phyloP scores from a whole-genome alignment of 30 jellyfish, hydroid and myxozoan species.

The Aurelia sp. region DNA sequence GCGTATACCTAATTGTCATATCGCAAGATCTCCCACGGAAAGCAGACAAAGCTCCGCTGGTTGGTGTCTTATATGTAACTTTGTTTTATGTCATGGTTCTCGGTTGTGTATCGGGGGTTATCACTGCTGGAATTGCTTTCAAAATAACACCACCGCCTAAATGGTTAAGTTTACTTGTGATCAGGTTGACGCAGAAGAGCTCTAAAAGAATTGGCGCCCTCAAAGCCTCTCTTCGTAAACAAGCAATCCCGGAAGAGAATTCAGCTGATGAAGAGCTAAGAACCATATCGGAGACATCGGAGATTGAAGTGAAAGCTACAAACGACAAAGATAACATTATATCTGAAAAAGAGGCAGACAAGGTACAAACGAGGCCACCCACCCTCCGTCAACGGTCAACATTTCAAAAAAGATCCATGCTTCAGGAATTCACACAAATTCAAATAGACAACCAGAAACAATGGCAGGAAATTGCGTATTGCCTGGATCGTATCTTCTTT shows the following conservation, averaged over 20 bases:
- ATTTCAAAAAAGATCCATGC: not conserved
- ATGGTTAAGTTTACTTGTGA: slow-evolving; percentile 40
- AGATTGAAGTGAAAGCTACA: no score
- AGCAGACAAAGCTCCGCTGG: slow-evolving; percentile 64
- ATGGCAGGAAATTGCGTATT: slow-evolving; percentile 68
- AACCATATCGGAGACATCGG: not conserved
- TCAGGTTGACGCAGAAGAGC: slow-evolving; percentile 32
- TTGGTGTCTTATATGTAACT: slow-evolving; percentile 64
- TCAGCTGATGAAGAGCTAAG: slow-evolving; percentile 24
- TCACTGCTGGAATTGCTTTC: slow-evolving; percentile 64
- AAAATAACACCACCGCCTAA: slow-evolving; percentile 57
- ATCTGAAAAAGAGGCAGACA: no score
- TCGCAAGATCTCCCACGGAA: slow-evolving; percentile 73
- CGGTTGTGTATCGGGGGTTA: slow-evolving; percentile 52
- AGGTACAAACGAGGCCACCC: no score
- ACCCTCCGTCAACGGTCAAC: no score
- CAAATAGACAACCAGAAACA: slow-evolving; percentile 51
- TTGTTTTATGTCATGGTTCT: slow-evolving; percentile 67
- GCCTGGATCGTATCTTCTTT: slow-evolving; percentile 60
- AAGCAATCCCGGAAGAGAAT: not conserved
- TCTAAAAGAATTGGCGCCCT: slow-evolving; percentile 44
- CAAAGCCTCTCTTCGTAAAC: slow-evolving; percentile 25
- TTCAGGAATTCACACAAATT: slow-evolving; percentile 35
- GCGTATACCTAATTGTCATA: slow-evolving; percentile 60
- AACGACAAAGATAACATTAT: no score